Evolutionary conservation across 2,888 invertebrate genomes (phyloP), one percentile per base, ranked within the genome.

Genomic region (Scaptomyza polygonia): DNA sequence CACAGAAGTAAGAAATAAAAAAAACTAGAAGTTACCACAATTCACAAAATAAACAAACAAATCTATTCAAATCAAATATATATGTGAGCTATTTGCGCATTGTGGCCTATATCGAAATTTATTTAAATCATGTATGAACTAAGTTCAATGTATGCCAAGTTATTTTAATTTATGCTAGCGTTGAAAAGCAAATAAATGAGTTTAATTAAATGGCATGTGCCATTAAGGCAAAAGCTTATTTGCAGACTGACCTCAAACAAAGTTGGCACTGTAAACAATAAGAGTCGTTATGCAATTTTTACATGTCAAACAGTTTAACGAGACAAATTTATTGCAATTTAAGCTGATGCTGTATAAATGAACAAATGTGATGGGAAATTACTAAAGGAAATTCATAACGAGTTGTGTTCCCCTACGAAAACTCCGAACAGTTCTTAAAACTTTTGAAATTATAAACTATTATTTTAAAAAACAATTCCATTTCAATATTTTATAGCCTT

Each of bases 101-200:
- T 61, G 64, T 32, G 48, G 21, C 18, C 25, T 16, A 29, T 18
- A 0, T 9, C 9, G 36, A 59, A 57, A 34, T 44, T 40, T 39
- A 39, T 36, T 49, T 44, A 64, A 84, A 59, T 62, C 52, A 42
- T 40, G 30, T 9, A 12, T 1, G 3, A 9, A 9, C 34, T 58
- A 45, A 52, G 63, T 63, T n/a, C n/a, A n/a, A 65, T 61, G 30
- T 62, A 55, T 63, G 58, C 30, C 53, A 63, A 74, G 72, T 65
- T 48, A 45, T 48, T 55, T 61, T 47, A 63, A 71, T 73, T 63
- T 67, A 59, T 64, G 18, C 27, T 14, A 27, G n/a, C 52, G 32
- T 8, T 55, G 62, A 66, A 77, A 62, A 21, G 39, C 47, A 67
- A 67, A 72, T 63, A 66, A 75, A 72, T 74, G 48, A 64, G 47